phyloP scores from a whole-genome alignment of 92 coral and sea anemone species.

The Bergia sp. region DNA sequence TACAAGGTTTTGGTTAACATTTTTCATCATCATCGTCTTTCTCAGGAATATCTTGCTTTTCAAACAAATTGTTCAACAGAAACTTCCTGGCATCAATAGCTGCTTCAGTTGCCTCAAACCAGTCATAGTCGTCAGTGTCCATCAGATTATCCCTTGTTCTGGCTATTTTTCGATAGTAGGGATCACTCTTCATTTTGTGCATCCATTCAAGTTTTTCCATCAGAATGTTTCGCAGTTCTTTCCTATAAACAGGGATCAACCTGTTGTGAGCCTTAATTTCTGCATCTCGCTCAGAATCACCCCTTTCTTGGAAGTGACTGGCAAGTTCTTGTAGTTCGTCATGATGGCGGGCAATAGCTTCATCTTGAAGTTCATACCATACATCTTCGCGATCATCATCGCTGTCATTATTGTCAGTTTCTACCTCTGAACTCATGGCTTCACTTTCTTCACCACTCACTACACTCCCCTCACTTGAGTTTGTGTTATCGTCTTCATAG shows the following conservation, averaged over 20 bases:
- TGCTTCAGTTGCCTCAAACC: neutral
- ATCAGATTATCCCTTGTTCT: constrained; percentile 17
- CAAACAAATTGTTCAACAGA: constrained; percentile 14
- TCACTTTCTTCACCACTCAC: constrained; percentile 14
- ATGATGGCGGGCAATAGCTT: constrained; percentile 9
- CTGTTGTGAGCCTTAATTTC: neutral
- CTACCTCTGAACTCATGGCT: constrained; percentile 13
- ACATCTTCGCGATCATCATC: constrained; percentile 14
- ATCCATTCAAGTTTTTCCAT: neutral
- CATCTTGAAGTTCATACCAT: neutral
- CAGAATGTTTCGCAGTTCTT: neutral
- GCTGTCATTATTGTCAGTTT: constrained; percentile 14
- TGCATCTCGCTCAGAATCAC: neutral
- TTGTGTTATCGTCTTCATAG: no score
- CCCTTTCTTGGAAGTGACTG: neutral
- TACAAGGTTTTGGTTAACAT: no score
- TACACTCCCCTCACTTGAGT: no score
- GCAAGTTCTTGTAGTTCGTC: constrained; percentile 9
- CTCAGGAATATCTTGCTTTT: constrained; percentile 7
- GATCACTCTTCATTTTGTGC: neutral
- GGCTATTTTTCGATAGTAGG: neutral
- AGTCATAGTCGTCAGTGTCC: constrained; percentile 14
- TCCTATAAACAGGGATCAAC: neutral
- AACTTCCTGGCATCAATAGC: constrained; percentile 4
- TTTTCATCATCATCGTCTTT: neutral